Percentiles rank a stretch among this genome's conserved stretches.
phyloP scores from a whole-genome alignment of 2,797 vertebrate genomes.

The Menidia menidia region DNA sequence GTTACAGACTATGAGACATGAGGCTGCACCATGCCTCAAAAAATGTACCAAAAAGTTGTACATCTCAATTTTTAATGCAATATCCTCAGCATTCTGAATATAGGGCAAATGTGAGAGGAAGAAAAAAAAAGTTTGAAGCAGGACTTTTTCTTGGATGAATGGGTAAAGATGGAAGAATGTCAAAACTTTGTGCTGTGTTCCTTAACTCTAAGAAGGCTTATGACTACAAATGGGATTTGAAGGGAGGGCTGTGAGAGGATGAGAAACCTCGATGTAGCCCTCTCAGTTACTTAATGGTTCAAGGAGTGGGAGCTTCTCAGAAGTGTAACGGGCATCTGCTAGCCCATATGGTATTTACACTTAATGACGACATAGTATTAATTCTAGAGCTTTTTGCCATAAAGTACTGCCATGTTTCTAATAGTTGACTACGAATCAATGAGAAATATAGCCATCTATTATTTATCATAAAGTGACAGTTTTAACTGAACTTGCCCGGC shows the following conservation, averaged over 20 bases:
- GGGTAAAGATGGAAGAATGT: constrained; percentile 17
- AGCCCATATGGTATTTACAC: constrained; percentile 38
- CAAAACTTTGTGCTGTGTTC: constrained; percentile 28
- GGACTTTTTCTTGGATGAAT: constrained; percentile 29
- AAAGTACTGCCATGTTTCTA: constrained; percentile 15
- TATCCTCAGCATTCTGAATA: constrained; percentile 55
- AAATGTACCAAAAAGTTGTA: constrained; percentile 49
- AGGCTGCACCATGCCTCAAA: constrained; percentile 54
- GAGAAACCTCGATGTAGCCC: constrained; percentile 15
- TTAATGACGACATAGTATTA: constrained; percentile 22
- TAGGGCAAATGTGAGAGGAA: constrained; percentile 45
- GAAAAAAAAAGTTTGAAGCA: constrained; percentile 32
- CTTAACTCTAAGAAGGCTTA: constrained; percentile 13
- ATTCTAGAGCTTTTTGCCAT: constrained; percentile 30
- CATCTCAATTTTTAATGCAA: constrained; percentile 61
- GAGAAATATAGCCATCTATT: neutral
- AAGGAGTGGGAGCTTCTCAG: constrained; percentile 18
- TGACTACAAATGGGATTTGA: constrained; percentile 19
- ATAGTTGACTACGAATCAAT: neutral
- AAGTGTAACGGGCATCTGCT: constrained; percentile 44
- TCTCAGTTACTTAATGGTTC: constrained; percentile 13
- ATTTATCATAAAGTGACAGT: too few relatives aligned
- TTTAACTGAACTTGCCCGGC: neutral
- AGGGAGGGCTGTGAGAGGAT: constrained; percentile 10
- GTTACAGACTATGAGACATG: constrained; percentile 69